Base-by-base conservation (phyloP, 2,797 vertebrate species). In the Phataginus tetradactyla region DNA sequence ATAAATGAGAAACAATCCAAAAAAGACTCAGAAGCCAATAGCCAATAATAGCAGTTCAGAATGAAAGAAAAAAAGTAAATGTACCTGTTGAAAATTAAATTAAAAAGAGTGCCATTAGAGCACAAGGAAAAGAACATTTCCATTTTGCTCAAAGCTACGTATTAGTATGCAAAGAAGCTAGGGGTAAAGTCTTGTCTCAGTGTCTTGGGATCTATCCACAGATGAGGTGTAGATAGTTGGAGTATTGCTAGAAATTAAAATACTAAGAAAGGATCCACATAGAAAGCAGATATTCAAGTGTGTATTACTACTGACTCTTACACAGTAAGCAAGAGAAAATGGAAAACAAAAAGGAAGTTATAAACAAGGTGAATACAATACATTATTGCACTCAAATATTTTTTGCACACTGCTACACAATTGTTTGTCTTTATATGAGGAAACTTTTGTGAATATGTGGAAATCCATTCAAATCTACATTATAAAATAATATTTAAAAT, bases 91-190 rank as follows among this genome's bases (percentile, higher is more conserved):
- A 86, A 97, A 97, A 95, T 94, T 96, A 92, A 96, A 87, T 91
- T 77, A 49, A 63, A 96, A 97, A 86, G 68, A 86, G 68, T 42
- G 37, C 51, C 74, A 6, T 42, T 61, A 45, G 97, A 55, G 6
- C 27, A 1, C 34, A 90, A n/a, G 34, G 32, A 96, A 96, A 59
- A 96, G 25, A 37, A 51, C 1, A 91, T 96, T 97, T 97, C 32
- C 59, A 80, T 89, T 91, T 86, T 96, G 64, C 72, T 97, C 37
- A 91, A 53, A 96, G 68, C 75, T 96, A 85, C 5, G 25, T 86
- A 97, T 96, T 96, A 96, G 32, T 63, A 96, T 95, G 90, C 42
- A 96, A 66, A 97, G 81, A 97, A 94, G 63, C 34, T 90, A n/a
- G 20, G 29, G 12, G 11, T 59, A 45, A 34, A 27, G 79, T 95